These are phyloP conservation scores for Sycobia sp. DNA, from an alignment of 1,140 invertebrate species.

Conservation along the genomic window DNA sequence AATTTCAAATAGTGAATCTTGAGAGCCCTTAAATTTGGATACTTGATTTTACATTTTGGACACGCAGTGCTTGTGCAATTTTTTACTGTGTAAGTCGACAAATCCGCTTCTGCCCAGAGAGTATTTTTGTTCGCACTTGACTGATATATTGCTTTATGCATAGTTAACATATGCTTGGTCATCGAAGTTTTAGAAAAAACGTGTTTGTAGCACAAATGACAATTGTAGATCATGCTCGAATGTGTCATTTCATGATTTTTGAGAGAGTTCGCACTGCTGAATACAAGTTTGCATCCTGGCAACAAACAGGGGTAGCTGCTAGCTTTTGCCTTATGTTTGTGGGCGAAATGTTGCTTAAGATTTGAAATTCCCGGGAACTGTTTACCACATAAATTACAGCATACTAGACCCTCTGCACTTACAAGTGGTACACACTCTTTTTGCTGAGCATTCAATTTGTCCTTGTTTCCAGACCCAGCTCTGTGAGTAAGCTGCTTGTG, in stretches of 20 bases:
- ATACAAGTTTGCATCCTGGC: constrained; percentile 44
- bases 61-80: constrained; percentile 47
- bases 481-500: constrained; percentile 53
- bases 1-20: constrained; percentile 59
- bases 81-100: constrained; percentile 48
- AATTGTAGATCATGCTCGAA: constrained; percentile 50
- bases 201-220: constrained; percentile 50
- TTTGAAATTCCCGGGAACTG: constrained; percentile 62
- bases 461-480: constrained; percentile 21
- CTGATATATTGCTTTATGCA: constrained; percentile 47
- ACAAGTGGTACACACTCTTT: constrained; percentile 58
- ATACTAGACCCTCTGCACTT: constrained; percentile 59
- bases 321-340: constrained; percentile 53
- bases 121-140: constrained; percentile 34
- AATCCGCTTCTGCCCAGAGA: constrained; percentile 48
- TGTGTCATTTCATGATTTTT: constrained; percentile 44
- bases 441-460: constrained; percentile 3
- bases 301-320: constrained; percentile 29
- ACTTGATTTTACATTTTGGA: constrained; percentile 54
- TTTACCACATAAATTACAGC: constrained; percentile 65
- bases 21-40: constrained; percentile 56
- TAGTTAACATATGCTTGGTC: constrained; percentile 46
- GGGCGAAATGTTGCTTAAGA: constrained; percentile 64
- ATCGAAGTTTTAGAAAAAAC: constrained; percentile 48
- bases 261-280: constrained; percentile 35